Percentiles rank a stretch among this genome's conserved stretches.
Conservation (phyloP, 2,797 vertebrate species). For the Novumbra hubbsi region DNA sequence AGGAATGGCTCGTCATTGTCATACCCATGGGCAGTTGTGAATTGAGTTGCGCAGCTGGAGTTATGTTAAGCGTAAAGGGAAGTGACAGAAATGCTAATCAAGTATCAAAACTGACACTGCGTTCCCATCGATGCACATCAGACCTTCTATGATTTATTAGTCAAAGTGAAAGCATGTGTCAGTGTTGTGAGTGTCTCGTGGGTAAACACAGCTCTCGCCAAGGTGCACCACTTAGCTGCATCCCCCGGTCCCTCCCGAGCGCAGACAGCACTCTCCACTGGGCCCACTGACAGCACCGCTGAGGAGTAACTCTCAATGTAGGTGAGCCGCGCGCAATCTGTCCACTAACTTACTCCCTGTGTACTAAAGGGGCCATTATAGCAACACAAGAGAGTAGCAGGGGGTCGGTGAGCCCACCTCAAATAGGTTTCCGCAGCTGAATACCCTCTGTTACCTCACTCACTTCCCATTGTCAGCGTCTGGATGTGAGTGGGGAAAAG, state of each 20-base stretch:
- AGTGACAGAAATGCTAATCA: slow-evolving; percentile 74
- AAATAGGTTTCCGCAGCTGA: slow-evolving; percentile 62
- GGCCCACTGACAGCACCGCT: slow-evolving; percentile 27
- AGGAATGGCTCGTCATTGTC: slow-evolving; percentile 63
- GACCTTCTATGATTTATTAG: slow-evolving; percentile 69
- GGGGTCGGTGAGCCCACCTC: slow-evolving; percentile 39
- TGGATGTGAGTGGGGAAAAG: slow-evolving; percentile 53
- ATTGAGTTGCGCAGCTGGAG: slow-evolving; percentile 73
- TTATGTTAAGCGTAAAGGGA: slow-evolving; percentile 73
- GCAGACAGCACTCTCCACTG: slow-evolving; percentile 34
- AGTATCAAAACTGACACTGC: slow-evolving; percentile 70
- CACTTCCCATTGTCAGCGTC: slow-evolving; percentile 48
- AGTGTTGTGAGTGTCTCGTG: slow-evolving; percentile 52
- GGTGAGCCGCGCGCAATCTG: slow-evolving; percentile 52
- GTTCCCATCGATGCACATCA: slow-evolving; percentile 60
- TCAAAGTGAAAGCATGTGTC: slow-evolving; percentile 62
- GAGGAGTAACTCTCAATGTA: slow-evolving; percentile 54
- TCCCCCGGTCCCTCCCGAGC: slow-evolving; percentile 18
- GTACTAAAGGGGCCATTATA: slow-evolving; percentile 57
- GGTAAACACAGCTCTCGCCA: slow-evolving; percentile 63
- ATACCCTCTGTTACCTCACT: slow-evolving; percentile 37
- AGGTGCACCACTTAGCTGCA: slow-evolving; percentile 58
- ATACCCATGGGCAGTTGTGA: slow-evolving; percentile 59
- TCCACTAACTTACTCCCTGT: slow-evolving; percentile 53
- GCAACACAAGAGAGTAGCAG: slow-evolving; percentile 43